phyloP scores from a whole-genome alignment of 1,140 invertebrate species.

The Wasmannia auropunctata region DNA sequence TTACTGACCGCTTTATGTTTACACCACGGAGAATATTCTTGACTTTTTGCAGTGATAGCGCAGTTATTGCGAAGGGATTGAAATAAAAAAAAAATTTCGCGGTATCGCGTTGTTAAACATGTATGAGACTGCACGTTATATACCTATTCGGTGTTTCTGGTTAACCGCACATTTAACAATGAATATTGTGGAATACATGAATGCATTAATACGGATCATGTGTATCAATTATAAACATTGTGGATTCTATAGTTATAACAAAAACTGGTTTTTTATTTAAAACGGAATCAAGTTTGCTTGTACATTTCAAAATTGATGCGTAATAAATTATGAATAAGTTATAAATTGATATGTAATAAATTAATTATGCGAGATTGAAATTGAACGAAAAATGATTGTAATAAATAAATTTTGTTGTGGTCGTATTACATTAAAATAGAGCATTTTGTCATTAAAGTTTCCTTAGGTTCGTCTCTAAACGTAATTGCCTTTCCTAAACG shows the following conservation, averaged over 20 bases:
- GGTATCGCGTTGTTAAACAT: not conserved
- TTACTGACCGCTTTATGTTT: not conserved
- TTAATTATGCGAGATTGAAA: not conserved
- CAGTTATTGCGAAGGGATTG: not conserved
- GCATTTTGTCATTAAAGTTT: not conserved
- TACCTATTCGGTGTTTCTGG: not conserved
- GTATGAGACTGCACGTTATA: not conserved
- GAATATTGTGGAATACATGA: not conserved
- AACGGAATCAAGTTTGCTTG: not conserved
- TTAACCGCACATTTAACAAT: constrained; percentile 13
- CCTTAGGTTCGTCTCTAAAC: not conserved
- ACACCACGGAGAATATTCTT: not conserved
- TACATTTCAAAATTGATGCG: not conserved
- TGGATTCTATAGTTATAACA: not conserved
- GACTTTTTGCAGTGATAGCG: not conserved
- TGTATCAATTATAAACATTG: not conserved
- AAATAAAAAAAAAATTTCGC: not conserved
- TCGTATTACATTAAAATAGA: not conserved
- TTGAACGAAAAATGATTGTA: not conserved
- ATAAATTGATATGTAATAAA: not conserved
- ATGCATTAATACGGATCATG: not conserved
- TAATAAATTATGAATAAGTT: too few relatives aligned
- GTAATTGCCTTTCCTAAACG: not conserved
- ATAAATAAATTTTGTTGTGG: not conserved
- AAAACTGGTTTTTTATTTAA: not conserved